Percentiles rank a stretch among this genome's conserved stretches.
phyloP scores from a whole-genome alignment of 2,797 vertebrate species.

The Limnodromus scolopaceus region DNA sequence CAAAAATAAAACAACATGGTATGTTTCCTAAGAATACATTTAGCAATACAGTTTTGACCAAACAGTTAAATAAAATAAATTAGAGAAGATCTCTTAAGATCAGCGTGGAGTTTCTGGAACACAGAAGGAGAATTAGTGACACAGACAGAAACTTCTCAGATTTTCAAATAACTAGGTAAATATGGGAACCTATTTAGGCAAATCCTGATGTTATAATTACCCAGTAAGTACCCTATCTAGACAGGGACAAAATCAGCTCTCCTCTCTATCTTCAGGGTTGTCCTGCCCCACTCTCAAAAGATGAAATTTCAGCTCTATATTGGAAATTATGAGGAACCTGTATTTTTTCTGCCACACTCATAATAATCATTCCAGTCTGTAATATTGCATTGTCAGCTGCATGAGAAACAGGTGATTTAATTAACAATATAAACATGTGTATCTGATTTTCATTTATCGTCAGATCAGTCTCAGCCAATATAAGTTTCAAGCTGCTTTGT shows the following conservation, averaged over 20 bases:
- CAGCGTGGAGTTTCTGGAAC: neutral
- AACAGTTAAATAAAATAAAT: neutral
- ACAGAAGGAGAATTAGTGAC: neutral
- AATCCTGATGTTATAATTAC: neutral
- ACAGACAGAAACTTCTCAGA: neutral
- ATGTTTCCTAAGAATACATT: neutral
- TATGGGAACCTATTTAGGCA: neutral
- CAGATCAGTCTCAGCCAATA: neutral
- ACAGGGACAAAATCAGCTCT: neutral
- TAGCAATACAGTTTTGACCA: neutral
- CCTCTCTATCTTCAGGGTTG: neutral
- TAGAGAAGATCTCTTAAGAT: neutral
- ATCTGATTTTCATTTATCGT: neutral
- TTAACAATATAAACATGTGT: neutral
- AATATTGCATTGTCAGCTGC: neutral
- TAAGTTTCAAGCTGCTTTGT: neutral
- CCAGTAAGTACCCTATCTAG: neutral
- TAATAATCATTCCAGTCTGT: neutral
- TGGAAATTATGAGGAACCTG: neutral
- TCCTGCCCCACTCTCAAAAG: neutral
- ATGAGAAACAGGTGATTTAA: neutral
- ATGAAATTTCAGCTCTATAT: neutral
- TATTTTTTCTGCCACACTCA: neutral
- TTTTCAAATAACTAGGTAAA: neutral
- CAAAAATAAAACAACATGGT: neutral